Conservation (phyloP, 2,888 invertebrate genomes). For the Aphidius colemani region DNA sequence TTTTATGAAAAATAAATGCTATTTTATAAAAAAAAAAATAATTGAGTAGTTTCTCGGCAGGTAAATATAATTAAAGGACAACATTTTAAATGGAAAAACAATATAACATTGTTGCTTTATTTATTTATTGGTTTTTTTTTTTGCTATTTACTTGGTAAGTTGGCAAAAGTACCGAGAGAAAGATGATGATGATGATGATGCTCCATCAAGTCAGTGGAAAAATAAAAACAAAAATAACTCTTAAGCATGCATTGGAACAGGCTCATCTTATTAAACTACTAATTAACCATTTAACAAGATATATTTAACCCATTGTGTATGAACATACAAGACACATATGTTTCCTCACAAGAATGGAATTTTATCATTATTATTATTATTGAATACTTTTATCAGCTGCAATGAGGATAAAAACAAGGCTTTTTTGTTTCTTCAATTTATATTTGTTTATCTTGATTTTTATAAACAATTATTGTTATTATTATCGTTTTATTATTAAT, state of each 20-base stretch:
- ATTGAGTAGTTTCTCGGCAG: too few relatives aligned
- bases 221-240: conserved; percentile 32
- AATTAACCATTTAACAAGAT: conserved; percentile 57
- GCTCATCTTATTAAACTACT: conserved; percentile 52
- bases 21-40: too few relatives aligned
- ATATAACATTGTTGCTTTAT: not conserved
- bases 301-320: conserved; percentile 48
- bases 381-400: too few relatives aligned
- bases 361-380: too few relatives aligned
- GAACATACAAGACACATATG: conserved; percentile 26
- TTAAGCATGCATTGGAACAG: conserved; percentile 41
- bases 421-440: not conserved
- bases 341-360: not conserved
- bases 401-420: too few relatives aligned
- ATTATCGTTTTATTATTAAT: too few relatives aligned
- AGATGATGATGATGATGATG: too few relatives aligned
- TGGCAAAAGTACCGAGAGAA: not conserved
- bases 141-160: not conserved
- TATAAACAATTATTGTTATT: too few relatives aligned
- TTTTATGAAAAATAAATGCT: too few relatives aligned
- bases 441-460: not conserved
- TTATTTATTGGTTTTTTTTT: not conserved
- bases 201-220: too few relatives aligned
- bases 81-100: too few relatives aligned
- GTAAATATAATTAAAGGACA: too few relatives aligned